phyloP scores from a whole-genome alignment of 2,888 invertebrate genomes.

The Uloborus plumipes region DNA sequence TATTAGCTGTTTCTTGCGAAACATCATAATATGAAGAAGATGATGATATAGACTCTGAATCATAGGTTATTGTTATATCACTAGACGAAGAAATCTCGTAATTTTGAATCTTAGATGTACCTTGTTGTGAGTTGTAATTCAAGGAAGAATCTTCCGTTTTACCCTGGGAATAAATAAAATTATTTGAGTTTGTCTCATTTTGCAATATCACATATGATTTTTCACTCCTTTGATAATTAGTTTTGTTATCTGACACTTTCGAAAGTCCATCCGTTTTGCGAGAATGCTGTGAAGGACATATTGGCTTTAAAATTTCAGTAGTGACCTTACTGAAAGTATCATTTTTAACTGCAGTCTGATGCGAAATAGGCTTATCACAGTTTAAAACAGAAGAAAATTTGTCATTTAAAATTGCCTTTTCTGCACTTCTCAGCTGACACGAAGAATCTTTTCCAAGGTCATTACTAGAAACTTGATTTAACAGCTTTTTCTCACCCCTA shows the following conservation, averaged over 20 bases:
- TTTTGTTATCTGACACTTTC: conserved; percentile 28
- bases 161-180: too few relatives aligned
- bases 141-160: too few relatives aligned
- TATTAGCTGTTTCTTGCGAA: too few relatives aligned
- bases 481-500: not conserved
- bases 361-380: not conserved
- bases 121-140: too few relatives aligned
- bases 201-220: not conserved
- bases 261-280: conserved; percentile 13
- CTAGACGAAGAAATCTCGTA: too few relatives aligned
- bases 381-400: not conserved
- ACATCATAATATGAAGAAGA: too few relatives aligned
- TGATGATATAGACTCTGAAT: too few relatives aligned
- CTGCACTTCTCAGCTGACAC: not conserved
- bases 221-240: conserved; percentile 18
- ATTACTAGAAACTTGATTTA: not conserved
- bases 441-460: conserved; percentile 18
- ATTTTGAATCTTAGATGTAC: too few relatives aligned
- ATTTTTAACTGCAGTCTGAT: conserved; percentile 8
- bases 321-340: conserved; percentile 30
- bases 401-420: not conserved
- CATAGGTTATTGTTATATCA: too few relatives aligned
- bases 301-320: conserved; percentile 12
- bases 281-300: conserved; percentile 1
- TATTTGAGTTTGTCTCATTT: too few relatives aligned